phyloP scores from a whole-genome alignment of 2,888 invertebrate genomes.

The Pseudococcus jackbeardsleyi region DNA sequence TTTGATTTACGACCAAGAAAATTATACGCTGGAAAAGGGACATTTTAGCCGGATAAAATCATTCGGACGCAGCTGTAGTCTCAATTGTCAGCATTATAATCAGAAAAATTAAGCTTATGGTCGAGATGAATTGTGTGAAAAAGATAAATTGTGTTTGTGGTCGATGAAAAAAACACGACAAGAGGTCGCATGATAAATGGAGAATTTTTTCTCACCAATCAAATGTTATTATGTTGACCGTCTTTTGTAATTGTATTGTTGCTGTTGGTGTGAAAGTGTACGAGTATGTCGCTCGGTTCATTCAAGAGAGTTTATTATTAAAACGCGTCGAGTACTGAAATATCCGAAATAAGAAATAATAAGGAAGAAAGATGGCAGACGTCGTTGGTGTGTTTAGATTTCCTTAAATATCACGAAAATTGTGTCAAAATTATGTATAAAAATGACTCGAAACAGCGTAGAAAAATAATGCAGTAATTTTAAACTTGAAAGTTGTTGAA shows the following conservation, averaged over 20 bases:
- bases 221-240: neutral
- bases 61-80: neutral
- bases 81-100: neutral
- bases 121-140: neutral
- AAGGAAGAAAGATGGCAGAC: too few species aligned
- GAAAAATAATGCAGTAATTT: too few species aligned
- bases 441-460: too few species aligned
- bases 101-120: slow-evolving; percentile 27
- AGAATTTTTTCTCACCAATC: neutral
- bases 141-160: slow-evolving; percentile 12
- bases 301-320: neutral
- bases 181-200: slow-evolving; percentile 5
- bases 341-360: too few species aligned
- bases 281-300: neutral
- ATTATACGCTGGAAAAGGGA: slow-evolving; percentile 1
- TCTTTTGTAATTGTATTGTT: neutral
- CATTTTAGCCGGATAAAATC: slow-evolving; percentile 4
- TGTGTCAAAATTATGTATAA: too few species aligned
- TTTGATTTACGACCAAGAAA: slow-evolving; percentile 28
- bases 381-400: too few species aligned
- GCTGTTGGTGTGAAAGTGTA: neutral
- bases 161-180: neutral
- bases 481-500: too few species aligned
- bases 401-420: too few species aligned
- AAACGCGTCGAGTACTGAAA: too few species aligned